These are phyloP conservation scores for Acropora tenuis DNA, from an alignment of 64 coral and sea anemone genomes.

Conservation along the genomic window DNA sequence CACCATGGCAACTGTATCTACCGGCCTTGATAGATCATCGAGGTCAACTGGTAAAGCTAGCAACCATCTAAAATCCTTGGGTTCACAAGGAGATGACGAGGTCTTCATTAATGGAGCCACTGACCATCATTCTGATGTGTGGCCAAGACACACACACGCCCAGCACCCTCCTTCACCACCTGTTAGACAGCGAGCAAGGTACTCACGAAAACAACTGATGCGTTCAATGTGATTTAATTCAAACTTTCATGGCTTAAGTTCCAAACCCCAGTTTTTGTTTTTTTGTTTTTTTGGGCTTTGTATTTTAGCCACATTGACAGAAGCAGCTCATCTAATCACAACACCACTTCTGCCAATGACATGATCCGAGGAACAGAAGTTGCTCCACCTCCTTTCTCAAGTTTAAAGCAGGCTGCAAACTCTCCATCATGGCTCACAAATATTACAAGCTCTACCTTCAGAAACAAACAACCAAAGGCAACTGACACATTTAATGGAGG, in stretches of 20 bases:
- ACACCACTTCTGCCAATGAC: constrained; percentile 39
- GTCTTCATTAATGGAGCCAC: constrained; percentile 16
- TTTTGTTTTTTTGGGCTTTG: neutral
- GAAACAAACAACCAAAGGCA: constrained; percentile 56
- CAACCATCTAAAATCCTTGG: neutral
- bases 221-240: too few relatives aligned
- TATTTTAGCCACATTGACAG: constrained; percentile 50
- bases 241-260: too few relatives aligned
- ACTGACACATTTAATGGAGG: constrained; percentile 16
- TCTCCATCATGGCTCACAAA: constrained; percentile 77
- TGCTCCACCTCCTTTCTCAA: constrained; percentile 26
- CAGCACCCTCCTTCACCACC: constrained; percentile 90
- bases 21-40: constrained; percentile 66
- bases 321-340: constrained; percentile 61
- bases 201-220: neutral
- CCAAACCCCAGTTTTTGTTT: too few relatives aligned
- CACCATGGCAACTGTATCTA: constrained; percentile 95
- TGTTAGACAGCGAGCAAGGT: constrained; percentile 97
- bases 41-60: constrained; percentile 49
- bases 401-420: neutral
- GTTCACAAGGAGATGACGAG: constrained; percentile 15
- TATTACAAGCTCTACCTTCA: constrained; percentile 73
- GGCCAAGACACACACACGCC: constrained; percentile 28
- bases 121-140: constrained; percentile 66
- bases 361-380: constrained; percentile 67